These are phyloP conservation scores for Cryptoblepharus egeriae DNA, from an alignment of 2,797 vertebrate genomes.

Conservation along the genomic window DNA sequence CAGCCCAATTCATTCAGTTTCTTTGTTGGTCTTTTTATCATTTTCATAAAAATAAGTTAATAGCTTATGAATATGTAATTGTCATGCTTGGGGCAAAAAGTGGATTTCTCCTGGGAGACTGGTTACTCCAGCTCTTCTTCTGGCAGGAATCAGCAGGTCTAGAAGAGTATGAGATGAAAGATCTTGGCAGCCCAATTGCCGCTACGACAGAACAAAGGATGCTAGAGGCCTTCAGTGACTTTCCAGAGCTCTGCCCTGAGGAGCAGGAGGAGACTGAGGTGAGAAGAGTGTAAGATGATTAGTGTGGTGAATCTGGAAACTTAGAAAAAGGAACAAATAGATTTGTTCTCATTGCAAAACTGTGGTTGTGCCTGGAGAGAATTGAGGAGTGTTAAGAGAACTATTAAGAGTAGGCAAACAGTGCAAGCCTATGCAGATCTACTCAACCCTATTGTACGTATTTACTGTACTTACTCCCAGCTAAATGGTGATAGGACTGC, in stretches of 20 bases:
- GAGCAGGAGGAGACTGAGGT: slow-evolving; percentile 59
- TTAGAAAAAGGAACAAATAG: not conserved
- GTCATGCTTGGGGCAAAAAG: not conserved
- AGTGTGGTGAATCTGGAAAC: not conserved
- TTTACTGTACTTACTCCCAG: too few relatives aligned
- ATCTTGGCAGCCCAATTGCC: slow-evolving; percentile 67
- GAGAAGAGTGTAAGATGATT: not conserved
- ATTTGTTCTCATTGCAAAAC: not conserved
- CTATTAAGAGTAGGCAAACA: too few relatives aligned
- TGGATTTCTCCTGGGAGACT: not conserved
- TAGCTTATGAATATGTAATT: not conserved
- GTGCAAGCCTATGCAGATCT: too few relatives aligned
- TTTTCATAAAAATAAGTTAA: too few relatives aligned
- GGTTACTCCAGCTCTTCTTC: slow-evolving; percentile 9
- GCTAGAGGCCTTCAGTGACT: slow-evolving; percentile 49
- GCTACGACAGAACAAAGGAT: slow-evolving; percentile 2
- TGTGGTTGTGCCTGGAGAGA: not conserved
- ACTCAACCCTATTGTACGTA: too few relatives aligned
- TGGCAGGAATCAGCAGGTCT: slow-evolving; percentile 47
- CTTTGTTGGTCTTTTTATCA: not conserved
- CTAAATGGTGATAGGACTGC: too few relatives aligned
- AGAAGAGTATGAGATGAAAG: slow-evolving; percentile 58
- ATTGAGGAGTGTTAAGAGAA: not conserved
- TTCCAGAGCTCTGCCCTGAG: slow-evolving; percentile 61
- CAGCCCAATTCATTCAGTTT: not conserved